Conservation (phyloP, 2,113 vertebrate species). For the Galbula dea region DNA sequence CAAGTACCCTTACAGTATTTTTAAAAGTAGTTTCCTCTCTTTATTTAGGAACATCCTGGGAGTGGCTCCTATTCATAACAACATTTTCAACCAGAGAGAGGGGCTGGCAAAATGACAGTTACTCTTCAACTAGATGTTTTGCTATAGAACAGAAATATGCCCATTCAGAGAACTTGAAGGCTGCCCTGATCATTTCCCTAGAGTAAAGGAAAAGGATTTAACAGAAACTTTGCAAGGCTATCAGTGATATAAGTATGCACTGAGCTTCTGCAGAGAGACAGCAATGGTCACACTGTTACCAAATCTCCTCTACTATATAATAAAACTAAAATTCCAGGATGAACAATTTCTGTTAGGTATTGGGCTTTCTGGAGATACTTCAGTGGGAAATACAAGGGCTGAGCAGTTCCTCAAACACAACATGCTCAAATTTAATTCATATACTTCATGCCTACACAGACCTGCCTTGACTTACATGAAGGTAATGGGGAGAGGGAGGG, state of each 20-base stretch:
- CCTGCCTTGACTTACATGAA: not conserved
- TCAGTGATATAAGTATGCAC: not conserved
- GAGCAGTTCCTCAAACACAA: not conserved
- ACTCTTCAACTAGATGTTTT: not conserved
- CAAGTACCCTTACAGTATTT: not conserved
- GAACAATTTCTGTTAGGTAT: not conserved
- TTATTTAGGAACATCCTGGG: conserved; percentile 32
- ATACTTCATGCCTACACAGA: not conserved
- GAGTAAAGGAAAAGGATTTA: not conserved
- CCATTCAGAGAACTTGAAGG: not conserved
- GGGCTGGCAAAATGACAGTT: not conserved
- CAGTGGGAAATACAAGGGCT: not conserved
- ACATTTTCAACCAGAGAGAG: not conserved
- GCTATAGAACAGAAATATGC: not conserved
- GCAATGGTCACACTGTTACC: not conserved
- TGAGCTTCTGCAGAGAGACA: not conserved
- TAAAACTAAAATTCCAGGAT: not conserved
- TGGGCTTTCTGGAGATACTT: not conserved
- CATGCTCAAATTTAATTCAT: not conserved
- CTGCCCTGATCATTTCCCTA: not conserved
- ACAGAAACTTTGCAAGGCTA: not conserved
- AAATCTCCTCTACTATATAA: not conserved
- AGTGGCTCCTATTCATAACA: not conserved
- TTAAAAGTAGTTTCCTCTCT: conserved; percentile 32
- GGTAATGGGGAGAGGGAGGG: no score